These are phyloP conservation scores for Rhinella marina DNA, from an alignment of 2,797 vertebrate genomes.

Conservation along the genomic window DNA sequence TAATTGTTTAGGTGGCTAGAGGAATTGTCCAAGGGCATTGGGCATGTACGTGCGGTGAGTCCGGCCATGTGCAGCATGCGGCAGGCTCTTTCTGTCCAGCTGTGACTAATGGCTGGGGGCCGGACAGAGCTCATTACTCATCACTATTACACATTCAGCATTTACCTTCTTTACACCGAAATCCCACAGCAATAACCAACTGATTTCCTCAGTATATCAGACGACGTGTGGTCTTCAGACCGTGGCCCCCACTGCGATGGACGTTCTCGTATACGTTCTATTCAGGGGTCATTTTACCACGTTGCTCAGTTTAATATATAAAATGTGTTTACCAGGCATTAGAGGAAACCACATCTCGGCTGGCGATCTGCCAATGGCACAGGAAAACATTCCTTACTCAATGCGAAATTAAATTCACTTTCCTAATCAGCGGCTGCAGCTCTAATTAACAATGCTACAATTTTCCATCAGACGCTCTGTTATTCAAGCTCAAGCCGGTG, in stretches of 20 bases:
- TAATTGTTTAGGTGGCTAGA: too few relatives aligned
- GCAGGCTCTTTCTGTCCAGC: not conserved
- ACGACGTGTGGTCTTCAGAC: not conserved
- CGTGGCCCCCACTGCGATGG: too few relatives aligned
- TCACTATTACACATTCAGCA: not conserved
- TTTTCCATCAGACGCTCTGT: not conserved
- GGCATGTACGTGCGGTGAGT: not conserved
- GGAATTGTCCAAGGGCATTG: not conserved
- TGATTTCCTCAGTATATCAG: not conserved
- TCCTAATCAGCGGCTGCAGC: constrained; percentile 9
- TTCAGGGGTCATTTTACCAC: not conserved
- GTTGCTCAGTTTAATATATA: not conserved
- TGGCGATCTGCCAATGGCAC: not conserved
- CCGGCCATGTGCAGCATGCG: not conserved
- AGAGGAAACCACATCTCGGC: not conserved
- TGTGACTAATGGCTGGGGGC: not conserved
- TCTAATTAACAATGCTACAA: not conserved
- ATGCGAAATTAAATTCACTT: constrained; percentile 1
- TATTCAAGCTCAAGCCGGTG: not conserved
- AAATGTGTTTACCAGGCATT: not conserved
- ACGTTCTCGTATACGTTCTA: not conserved
- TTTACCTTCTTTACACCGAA: not conserved
- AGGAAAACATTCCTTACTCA: not conserved
- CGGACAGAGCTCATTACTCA: not conserved
- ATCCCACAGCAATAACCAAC: not conserved